Evolutionary conservation across 2,113 vertebrate species (phyloP), one percentile per base, ranked within the genome.

Genomic region (Urocynchramus pylzowi): DNA sequence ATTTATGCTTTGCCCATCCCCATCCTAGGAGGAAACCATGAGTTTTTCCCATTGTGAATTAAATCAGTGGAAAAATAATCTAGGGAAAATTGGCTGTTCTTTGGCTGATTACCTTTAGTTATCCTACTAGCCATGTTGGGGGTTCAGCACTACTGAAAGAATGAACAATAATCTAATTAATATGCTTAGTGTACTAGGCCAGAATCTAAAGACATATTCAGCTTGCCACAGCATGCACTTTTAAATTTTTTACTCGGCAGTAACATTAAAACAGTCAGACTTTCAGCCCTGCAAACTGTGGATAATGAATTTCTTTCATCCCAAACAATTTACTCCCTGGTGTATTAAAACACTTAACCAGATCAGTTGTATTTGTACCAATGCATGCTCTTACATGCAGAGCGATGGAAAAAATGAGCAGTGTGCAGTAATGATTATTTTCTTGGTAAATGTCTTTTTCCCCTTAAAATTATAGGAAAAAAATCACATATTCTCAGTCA

Each of bases 271-370:
- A 89, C 92, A 93, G 93, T 65, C 69, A 97, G 95, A 94, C 56
- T 94, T 91, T 70, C 75, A 94, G 75, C 68, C 44, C 47, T 88
- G 83, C 76, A 92, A 93, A 96, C 60, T 92, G 79, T 84, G 95
- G 88, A 65, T 95, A 96, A 96, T 94, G 76, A 94, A 91, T 93
- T 95, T 96, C 90, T 95, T 97, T 96, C 88, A 96, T 95, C 88
- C 83, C 84, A 92, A 95, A 96, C 95, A 94, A 96, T 95, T 93
- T 94, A 87, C 65, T 95, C 88, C 88, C 90, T 6, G 23, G 88
- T 78, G 85, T 77, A 96, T 87, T 93, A 92, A 95, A 94, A 81
- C 92, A 84, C 79, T 96, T 95, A 92, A 89, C 92, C 71, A 94
- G 89, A 95, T 94, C 93, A 68, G 83, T 84, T 95, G 39, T 92